phyloP scores from a whole-genome alignment of 2,888 invertebrate species.

The Pegoplata infirma region DNA sequence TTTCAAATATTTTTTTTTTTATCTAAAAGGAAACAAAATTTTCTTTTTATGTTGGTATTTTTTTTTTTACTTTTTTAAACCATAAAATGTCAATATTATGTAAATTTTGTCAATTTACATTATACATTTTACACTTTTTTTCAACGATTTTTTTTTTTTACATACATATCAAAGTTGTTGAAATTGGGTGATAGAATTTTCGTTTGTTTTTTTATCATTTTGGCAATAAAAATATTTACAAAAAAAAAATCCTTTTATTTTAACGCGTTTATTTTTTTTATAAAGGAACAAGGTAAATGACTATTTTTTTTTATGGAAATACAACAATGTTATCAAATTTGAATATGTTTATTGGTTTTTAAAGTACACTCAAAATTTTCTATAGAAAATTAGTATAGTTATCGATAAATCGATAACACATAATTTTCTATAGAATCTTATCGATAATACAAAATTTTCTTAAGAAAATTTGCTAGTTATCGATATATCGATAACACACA shows the following conservation, averaged over 20 bases:
- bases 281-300: background rate
- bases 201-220: background rate
- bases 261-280: background rate
- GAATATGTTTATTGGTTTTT: no score
- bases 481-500: no score
- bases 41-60: background rate
- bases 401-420: no score
- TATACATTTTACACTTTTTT: slow-evolving; percentile 1
- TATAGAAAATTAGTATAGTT: no score
- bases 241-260: background rate
- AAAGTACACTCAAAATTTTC: no score
- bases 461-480: no score
- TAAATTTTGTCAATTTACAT: slow-evolving; percentile 45
- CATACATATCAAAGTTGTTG: background rate
- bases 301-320: background rate
- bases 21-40: no score
- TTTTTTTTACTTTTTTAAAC: background rate
- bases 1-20: slow-evolving; percentile 22
- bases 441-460: no score
- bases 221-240: background rate
- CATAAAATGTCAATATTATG: slow-evolving; percentile 43
- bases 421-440: no score
- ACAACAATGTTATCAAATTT: background rate
- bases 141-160: no score
- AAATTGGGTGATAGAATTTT: no score